Evolutionary conservation across 2,888 invertebrate genomes (phyloP).

Genomic region (Pristionchus maxplancki): DNA sequence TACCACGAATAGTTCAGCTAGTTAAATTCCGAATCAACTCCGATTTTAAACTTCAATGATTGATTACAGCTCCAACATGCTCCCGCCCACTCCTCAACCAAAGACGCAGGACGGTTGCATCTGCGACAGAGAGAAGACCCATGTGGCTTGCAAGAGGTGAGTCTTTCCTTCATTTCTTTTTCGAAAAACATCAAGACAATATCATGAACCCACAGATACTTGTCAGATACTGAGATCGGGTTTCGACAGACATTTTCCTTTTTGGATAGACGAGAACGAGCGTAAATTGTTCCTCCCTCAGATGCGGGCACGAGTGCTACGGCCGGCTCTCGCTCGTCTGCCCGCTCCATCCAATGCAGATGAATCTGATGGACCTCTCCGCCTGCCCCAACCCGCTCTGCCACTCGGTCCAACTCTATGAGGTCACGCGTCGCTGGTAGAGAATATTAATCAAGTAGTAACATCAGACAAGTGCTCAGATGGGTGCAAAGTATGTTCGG

Average conservation of each 20-base stretch:
- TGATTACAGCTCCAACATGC: background rate
- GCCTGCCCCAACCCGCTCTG: conserved; percentile 65
- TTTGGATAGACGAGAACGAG: too few relatives aligned
- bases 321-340: conserved; percentile 63
- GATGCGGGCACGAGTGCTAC: conserved; percentile 65
- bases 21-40: too few relatives aligned
- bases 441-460: too few relatives aligned
- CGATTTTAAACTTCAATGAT: too few relatives aligned
- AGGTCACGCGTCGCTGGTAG: conserved; percentile 16
- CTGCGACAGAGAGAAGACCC: conserved; percentile 60
- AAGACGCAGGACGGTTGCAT: conserved; percentile 58
- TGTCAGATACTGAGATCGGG: too few relatives aligned
- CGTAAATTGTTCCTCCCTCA: too few relatives aligned
- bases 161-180: background rate
- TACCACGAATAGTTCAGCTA: too few relatives aligned
- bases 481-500: too few relatives aligned
- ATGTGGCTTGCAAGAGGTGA: conserved; percentile 65
- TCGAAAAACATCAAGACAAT: too few relatives aligned
- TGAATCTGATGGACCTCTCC: conserved; percentile 62
- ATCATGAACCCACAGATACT: too few relatives aligned
- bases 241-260: background rate
- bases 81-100: conserved; percentile 53
- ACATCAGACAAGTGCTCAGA: too few relatives aligned
- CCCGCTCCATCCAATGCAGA: conserved; percentile 59
- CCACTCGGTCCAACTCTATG: conserved; percentile 60